Base-by-base conservation (phyloP, 2,888 invertebrate species). In the Xestia sexstrigata region DNA sequence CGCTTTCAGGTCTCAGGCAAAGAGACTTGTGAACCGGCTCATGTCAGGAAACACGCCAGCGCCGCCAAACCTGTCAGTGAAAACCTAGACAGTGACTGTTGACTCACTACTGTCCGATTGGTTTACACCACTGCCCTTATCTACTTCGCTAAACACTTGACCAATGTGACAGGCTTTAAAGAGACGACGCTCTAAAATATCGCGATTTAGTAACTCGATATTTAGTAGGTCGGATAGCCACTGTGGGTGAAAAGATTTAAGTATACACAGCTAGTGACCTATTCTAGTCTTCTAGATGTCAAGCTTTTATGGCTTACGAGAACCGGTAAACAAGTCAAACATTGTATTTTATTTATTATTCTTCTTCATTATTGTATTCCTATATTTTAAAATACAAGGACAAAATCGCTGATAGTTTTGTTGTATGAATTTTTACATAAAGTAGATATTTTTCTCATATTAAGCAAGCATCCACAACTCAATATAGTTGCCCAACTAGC, bases 331-430 rank as follows among this genome's bases (percentile, higher is more conserved):
- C 39, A 30, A 68, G 30, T 68, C 6, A 30, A 26, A 69, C 60
- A 77, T 62, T 62, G 78, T 69, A 77, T 69, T 77, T 62, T 69
- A 69, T 77, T 62, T 69, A 69, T 45, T 68, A 26, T 52, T 45
- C n/a, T 69, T 62, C 42, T 0, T 45, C 30, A 42, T n/a, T 42
- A 62, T 49, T 67, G 20, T 77, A 77, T 60, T 47, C 13, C 9
- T 58, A 47, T 30, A 47, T 60, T 67, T 35, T 75, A 75, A 30
- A 73, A 60, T 62, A 62, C 26, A 26, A 58, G 15, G 15, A 26
- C 58, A 15, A 58, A 26, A 58, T 26, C 26, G 7, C 15, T 55
- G n/a, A n/a, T 5, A n/a, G 49, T 11, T 52, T 52, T n/a, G 9
- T 52, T 52, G 52, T n/a, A 52, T 52, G 11, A 13, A 13, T n/a